phyloP scores from a whole-genome alignment of 1,140 invertebrate species.

The Amphibalanus amphitrite region DNA sequence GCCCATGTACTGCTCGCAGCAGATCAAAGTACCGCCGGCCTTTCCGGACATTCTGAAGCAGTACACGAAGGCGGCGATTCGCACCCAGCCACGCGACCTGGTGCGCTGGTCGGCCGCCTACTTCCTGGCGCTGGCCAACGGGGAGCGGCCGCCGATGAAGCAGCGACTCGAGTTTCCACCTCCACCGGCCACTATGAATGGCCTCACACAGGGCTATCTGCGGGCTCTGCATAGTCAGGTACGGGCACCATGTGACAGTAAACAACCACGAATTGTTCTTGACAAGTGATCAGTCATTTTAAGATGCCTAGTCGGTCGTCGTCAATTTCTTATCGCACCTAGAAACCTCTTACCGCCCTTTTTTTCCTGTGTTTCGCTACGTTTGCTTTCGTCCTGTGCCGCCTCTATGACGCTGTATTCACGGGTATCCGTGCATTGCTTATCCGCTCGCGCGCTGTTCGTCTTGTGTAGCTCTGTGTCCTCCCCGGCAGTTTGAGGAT shows the following conservation, averaged over 20 bases:
- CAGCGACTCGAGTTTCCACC: slow-evolving; percentile 20
- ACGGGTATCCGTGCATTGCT: no score
- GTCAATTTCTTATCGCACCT: no score
- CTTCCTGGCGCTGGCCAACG: slow-evolving; percentile 31
- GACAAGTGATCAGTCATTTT: no score
- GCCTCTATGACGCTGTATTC: no score
- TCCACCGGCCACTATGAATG: not conserved
- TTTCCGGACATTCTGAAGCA: slow-evolving; percentile 64
- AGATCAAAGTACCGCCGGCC: slow-evolving; percentile 42
- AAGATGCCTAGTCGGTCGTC: no score
- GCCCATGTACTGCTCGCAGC: slow-evolving; percentile 4
- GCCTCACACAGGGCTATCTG: not conserved
- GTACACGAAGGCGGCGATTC: slow-evolving; percentile 73
- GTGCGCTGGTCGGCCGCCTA: slow-evolving; percentile 65
- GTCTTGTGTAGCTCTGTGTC: no score
- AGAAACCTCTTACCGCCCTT: no score
- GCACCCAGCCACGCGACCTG: slow-evolving; percentile 69
- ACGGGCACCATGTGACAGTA: not conserved
- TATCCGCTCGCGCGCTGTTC: no score
- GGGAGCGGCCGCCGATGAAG: slow-evolving; percentile 30
- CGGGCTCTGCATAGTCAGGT: not conserved
- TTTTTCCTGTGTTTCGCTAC: no score
- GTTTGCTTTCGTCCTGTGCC: no score
- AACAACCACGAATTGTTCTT: not conserved
- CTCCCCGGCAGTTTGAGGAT: not conserved